These are phyloP conservation scores for Candoia aspera DNA, from an alignment of 2,113 vertebrate species.

Conservation along the genomic window DNA sequence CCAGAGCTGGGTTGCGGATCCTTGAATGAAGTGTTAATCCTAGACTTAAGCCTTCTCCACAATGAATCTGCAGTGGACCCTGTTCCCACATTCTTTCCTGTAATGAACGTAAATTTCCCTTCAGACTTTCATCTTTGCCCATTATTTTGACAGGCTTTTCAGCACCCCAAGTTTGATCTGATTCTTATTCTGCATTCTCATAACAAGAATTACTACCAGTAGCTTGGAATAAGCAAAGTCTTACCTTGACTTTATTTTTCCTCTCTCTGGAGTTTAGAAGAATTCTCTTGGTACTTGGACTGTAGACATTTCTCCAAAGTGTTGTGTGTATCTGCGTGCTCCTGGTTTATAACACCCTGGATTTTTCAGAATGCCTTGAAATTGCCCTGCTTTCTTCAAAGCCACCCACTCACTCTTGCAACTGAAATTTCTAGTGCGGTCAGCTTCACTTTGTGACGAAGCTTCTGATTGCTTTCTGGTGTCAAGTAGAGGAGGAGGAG, in stretches of 20 bases:
- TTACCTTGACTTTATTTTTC: constrained; percentile 53
- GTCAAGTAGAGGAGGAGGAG: neutral
- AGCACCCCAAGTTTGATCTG: neutral
- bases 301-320: constrained; percentile 15
- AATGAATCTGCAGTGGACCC: constrained; percentile 31
- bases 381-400: neutral
- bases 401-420: neutral
- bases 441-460: neutral
- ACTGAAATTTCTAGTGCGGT: neutral
- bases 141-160: no score
- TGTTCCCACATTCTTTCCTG: constrained; percentile 33
- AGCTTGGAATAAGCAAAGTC: constrained; percentile 27
- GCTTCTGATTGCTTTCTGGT: constrained; percentile 4
- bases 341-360: neutral
- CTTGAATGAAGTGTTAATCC: constrained; percentile 45
- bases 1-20: constrained; percentile 22
- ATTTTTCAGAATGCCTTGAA: neutral
- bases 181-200: neutral
- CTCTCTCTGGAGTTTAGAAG: constrained; percentile 35
- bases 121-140: neutral
- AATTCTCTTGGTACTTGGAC: constrained; percentile 36
- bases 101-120: constrained; percentile 24
- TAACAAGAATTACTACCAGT: neutral
- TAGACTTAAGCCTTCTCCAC: constrained; percentile 23
- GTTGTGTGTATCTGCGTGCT: neutral